Evolutionary conservation across 1,140 invertebrate genomes (phyloP), one percentile per base, ranked within the genome.

Genomic region (Drosophila pseudoananassae): DNA sequence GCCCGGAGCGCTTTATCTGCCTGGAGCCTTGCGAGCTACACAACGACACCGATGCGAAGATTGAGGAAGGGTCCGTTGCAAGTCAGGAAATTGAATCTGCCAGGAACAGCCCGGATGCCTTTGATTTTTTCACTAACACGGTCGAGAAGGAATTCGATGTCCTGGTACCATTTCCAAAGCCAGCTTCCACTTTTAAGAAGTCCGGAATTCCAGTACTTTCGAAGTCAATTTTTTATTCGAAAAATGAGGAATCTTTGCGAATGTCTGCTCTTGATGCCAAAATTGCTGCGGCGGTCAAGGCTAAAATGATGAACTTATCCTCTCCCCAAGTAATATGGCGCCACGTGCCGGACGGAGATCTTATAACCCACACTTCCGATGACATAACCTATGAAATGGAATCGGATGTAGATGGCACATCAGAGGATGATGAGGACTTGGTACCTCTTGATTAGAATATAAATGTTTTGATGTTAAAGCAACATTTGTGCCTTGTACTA

Each of bases 11-110:
- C 0, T 65, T 60, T 8, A 33, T 12, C 3, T 61, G 76, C 31
- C 2, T 2, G n/a, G 66, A 76, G 38, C 45, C 54, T 1, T 79
- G 76, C 20, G 31, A 76, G 0, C 17, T 43, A 8, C 71, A 78
- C 40, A 1, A 20, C 40, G 0, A 6, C 14, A 14, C 7, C 0
- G 14, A 12, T 5, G 3, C 9, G 14, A n/a, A 51, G 1, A 20
- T 15, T 9, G 3, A n/a, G 14, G 23, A 46, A 1, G 38, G 2
- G 8, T 4, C 54, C 1, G 6, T 6, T 3, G 1, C 25, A 8
- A 23, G 8, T 4, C 3, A 10, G 3, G 33, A 36, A 36, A 10
- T 36, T 1, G 33, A n/a, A 3, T 36, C 1, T 36, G 12, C 7
- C 3, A 17, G 6, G 0, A 63, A 61, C 9, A 20, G 33, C 15